Evolutionary conservation across 2,797 vertebrate genomes (phyloP), one percentile per base, ranked within the genome.

Genomic region (Sphenopsis melanotis): DNA sequence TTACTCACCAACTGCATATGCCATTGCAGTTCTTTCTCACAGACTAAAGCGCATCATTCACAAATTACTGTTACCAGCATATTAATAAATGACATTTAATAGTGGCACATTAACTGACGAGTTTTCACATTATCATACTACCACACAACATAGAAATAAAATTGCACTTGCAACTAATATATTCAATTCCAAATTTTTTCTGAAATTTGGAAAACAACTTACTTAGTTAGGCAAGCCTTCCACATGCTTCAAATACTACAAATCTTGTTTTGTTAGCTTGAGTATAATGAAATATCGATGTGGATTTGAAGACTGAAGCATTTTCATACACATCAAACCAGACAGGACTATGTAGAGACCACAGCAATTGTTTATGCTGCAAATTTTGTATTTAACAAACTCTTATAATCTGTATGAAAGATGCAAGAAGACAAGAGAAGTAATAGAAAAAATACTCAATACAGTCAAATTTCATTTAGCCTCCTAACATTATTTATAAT

Each of bases 231-330:
- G 20, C 12, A 83, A 88, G 32, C 17, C 15, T 89, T 91, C 32
- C n/a, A 50, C 16, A 9, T 6, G 7, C 17, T 64, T 81, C 49
- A 64, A 53, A 53, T 47, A n/a, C 27, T 15, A 2, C 30, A 49
- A 47, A 49, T 42, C 52, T 61, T 63, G 20, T 23, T 80, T 71
- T 49, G 11, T 46, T 59, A 71, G 15, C 26, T 44, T 83, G 39
- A 68, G 20, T 34, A 42, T 32, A 19, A 36, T 8, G 23, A 86
- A 88, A 63, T 11, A 55, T 22, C 21, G 0, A 32, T 0, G 0
- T 11, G n/a, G 36, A 59, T 61, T 89, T 53, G n/a, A 84, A 84
- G 18, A 79, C 0, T 11, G 3, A 83, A 89, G 32, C 24, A 84
- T 47, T 76, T 87, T 39, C 37, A 30, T 3, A 29, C 15, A 83